These are phyloP conservation scores for Lanius collurio DNA, from an alignment of 2,113 vertebrate species.

Conservation along the genomic window DNA sequence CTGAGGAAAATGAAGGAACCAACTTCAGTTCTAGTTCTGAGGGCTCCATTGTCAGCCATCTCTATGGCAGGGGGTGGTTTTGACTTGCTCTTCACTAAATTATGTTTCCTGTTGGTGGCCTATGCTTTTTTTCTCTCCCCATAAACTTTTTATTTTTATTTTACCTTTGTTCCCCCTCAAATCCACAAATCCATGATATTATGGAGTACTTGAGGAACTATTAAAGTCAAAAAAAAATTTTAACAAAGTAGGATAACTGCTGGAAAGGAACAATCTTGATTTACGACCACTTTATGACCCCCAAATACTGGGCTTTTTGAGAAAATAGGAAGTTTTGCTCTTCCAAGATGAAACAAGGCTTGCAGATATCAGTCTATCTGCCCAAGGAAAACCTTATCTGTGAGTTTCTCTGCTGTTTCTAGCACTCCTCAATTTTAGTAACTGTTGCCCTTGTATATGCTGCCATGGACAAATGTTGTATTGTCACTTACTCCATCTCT, in stretches of 20 bases:
- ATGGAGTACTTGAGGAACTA: background rate
- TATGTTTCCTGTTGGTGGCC: background rate
- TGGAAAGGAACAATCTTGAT: background rate
- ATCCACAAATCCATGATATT: background rate
- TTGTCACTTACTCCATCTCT: background rate
- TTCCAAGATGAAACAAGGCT: background rate
- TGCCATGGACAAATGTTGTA: background rate
- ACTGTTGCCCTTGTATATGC: background rate
- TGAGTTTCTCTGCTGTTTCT: background rate
- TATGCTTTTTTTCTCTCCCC: rapidly evolving
- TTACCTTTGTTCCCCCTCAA: background rate
- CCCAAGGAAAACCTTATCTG: background rate
- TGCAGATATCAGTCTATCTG: background rate
- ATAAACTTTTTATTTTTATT: background rate
- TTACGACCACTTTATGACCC: background rate
- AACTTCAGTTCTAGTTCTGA: background rate
- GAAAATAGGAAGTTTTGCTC: background rate
- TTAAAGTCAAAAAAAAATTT: background rate
- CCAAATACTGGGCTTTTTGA: background rate
- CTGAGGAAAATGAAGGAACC: background rate
- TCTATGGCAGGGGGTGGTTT: background rate
- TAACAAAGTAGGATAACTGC: background rate
- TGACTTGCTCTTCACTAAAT: background rate
- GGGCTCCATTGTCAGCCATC: background rate
- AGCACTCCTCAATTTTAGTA: background rate